Base-by-base conservation (phyloP, 1,140 invertebrate genomes). In the Pentalonia nigronervosa region DNA sequence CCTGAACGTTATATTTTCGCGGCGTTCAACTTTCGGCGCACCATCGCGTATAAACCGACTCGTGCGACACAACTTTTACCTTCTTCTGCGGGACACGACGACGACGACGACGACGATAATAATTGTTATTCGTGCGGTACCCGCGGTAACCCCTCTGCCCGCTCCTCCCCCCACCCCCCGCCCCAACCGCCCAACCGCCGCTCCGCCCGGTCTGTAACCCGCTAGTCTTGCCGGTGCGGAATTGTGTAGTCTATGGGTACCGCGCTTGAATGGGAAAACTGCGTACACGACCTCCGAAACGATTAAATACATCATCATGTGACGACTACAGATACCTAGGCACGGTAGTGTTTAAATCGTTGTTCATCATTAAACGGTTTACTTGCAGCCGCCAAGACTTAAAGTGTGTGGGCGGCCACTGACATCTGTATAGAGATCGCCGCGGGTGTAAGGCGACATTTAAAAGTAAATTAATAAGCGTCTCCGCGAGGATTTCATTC, bases 1-100 rank as follows among this genome's bases (percentile, higher is more conserved):
- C 90, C 60, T 89, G 48, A 81, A 91, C 45, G 45, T 48, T 48
- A 41, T n/a, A 45, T 67, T 45, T 90, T 90, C n/a, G n/a, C n/a
- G n/a, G 36, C 60, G 20, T 67, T 30, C 20, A 67, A 90, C 89
- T 90, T 67, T 90, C 86, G 7, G 86, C 7, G 36, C 41, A 14
- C 83, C 25, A 36, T 20, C 86, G 47, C 47, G 17, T 48, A n/a
- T n/a, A 48, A 30, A 87, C 86, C n/a, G 60, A n/a, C 47, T 20
- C 84, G 25, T 48, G 47, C 86, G 34, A 45, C 36, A 30, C 60
- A 67, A 67, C n/a, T 88, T 88, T 34, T 50, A 50, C 47, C 30
- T 34, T 88, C 30, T 88, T 9, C 86, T 7, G 30, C 7, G 2
- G 25, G 25, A 14, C 14, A 67, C n/a, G 41, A 41, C 11, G 4